phyloP scores from a whole-genome alignment of 2,888 invertebrate species.

The Apotomis betuletana region DNA sequence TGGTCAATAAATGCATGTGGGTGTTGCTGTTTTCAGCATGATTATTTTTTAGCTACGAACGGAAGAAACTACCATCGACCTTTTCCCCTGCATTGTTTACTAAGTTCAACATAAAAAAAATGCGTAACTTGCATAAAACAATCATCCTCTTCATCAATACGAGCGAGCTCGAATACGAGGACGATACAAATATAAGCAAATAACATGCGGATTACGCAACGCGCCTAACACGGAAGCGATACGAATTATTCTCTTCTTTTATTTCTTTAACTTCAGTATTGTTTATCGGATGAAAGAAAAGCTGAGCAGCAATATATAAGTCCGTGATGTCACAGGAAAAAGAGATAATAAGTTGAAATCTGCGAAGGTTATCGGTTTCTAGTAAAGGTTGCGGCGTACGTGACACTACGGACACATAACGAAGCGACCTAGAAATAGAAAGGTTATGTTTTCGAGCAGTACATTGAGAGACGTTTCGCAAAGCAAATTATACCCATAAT shows the following conservation, averaged over 20 bases:
- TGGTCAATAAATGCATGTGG: too few relatives aligned
- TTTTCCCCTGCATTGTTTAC: too few relatives aligned
- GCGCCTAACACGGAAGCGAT: background rate
- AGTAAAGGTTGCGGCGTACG: conserved; percentile 8
- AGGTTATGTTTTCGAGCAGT: background rate
- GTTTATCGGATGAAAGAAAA: conserved; percentile 5
- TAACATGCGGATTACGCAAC: conserved; percentile 10
- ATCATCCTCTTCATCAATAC: background rate
- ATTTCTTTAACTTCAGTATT: background rate
- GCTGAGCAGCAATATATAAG: background rate
- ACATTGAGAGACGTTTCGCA: background rate
- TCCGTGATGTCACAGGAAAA: background rate
- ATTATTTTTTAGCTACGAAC: too few relatives aligned
- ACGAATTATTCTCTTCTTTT: conserved; percentile 10
- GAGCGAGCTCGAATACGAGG: background rate
- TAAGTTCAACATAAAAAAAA: background rate
- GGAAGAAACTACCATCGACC: too few relatives aligned
- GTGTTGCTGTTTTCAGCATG: too few relatives aligned
- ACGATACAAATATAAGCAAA: background rate
- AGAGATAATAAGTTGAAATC: background rate
- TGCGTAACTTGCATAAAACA: background rate
- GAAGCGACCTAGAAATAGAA: background rate
- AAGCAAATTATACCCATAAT: background rate
- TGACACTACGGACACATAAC: background rate
- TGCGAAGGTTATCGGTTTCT: conserved; percentile 9